Evolutionary conservation across 64 coral and sea anemone genomes (phyloP).

Genomic region (Stichodactyla mertensii): DNA sequence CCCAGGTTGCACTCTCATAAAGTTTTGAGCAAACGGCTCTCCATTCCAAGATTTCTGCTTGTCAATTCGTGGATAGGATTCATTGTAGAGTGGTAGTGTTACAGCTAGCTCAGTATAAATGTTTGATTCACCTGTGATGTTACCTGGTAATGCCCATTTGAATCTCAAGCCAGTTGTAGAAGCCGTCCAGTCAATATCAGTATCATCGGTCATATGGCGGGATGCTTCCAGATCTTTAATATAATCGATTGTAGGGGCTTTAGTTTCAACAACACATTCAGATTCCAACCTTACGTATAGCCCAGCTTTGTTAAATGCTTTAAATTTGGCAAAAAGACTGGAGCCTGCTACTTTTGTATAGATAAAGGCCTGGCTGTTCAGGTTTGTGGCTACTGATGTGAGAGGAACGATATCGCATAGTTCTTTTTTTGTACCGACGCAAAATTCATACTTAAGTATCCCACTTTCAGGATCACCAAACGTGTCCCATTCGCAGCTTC

Average conservation of each 20-base stretch:
- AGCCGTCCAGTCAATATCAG: slow-evolving; percentile 79
- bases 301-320: slow-evolving; percentile 42
- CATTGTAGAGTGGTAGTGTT: slow-evolving; percentile 30
- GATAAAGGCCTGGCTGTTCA: slow-evolving; percentile 50
- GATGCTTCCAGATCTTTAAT: slow-evolving; percentile 39
- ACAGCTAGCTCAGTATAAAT: slow-evolving; percentile 53
- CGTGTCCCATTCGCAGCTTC: slow-evolving; percentile 59
- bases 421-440: slow-evolving; percentile 54
- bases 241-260: slow-evolving; percentile 56
- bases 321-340: slow-evolving; percentile 49
- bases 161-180: slow-evolving; percentile 47
- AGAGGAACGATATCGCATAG: slow-evolving; percentile 46
- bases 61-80: slow-evolving; percentile 32
- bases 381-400: neutral
- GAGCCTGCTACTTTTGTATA: slow-evolving; percentile 35
- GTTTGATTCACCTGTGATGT: slow-evolving; percentile 37
- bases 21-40: slow-evolving; percentile 50
- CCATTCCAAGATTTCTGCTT: slow-evolving; percentile 46
- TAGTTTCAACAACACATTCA: slow-evolving; percentile 43
- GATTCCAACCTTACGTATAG: slow-evolving; percentile 44
- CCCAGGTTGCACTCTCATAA: slow-evolving; percentile 56
- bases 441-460: slow-evolving; percentile 45
- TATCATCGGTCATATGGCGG: neutral
- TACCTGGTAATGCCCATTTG: slow-evolving; percentile 39
- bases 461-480: slow-evolving; percentile 73